These are phyloP conservation scores for Lacerta agilis DNA, from an alignment of 2,797 vertebrate species.

Conservation along the genomic window DNA sequence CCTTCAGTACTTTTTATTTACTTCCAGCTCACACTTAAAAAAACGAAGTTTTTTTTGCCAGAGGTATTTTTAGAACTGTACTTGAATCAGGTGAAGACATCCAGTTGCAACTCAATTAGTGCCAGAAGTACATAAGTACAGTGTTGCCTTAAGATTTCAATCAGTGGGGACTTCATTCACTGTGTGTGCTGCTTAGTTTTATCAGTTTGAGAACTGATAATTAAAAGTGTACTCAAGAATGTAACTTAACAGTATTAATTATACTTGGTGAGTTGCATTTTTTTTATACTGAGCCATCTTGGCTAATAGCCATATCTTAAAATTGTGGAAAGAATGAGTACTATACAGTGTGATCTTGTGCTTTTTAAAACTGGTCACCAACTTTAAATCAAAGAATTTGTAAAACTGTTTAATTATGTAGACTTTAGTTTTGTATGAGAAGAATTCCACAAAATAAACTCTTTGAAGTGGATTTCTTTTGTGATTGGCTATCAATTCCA, in stretches of 20 bases:
- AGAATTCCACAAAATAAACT: conserved; percentile 65
- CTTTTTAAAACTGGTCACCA: conserved; percentile 63
- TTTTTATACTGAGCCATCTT: conserved; percentile 63
- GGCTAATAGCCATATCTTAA: conserved; percentile 67
- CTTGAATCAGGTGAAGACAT: conserved; percentile 77
- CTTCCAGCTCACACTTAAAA: conserved; percentile 55
- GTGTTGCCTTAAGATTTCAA: conserved; percentile 62
- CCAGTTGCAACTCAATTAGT: conserved; percentile 64
- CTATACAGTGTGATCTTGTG: conserved; percentile 61
- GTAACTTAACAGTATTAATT: conserved; percentile 59
- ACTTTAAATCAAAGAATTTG: conserved; percentile 76
- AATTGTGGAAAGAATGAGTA: conserved; percentile 75
- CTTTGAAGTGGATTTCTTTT: conserved; percentile 44
- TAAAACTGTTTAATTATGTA: conserved; percentile 76
- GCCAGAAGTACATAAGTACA: conserved; percentile 64
- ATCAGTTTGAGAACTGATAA: conserved; percentile 64
- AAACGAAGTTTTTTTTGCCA: conserved; percentile 64
- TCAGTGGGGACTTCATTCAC: conserved; percentile 71
- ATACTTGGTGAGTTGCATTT: conserved; percentile 57
- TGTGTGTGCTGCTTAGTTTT: conserved; percentile 51
- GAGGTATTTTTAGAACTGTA: conserved; percentile 73
- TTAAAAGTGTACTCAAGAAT: conserved; percentile 70
- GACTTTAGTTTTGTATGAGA: conserved; percentile 64
- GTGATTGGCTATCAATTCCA: not conserved
- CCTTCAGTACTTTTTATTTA: conserved; percentile 43